These are phyloP conservation scores for Porites lobata DNA, from an alignment of 92 coral and sea anemone genomes.

Conservation along the genomic window DNA sequence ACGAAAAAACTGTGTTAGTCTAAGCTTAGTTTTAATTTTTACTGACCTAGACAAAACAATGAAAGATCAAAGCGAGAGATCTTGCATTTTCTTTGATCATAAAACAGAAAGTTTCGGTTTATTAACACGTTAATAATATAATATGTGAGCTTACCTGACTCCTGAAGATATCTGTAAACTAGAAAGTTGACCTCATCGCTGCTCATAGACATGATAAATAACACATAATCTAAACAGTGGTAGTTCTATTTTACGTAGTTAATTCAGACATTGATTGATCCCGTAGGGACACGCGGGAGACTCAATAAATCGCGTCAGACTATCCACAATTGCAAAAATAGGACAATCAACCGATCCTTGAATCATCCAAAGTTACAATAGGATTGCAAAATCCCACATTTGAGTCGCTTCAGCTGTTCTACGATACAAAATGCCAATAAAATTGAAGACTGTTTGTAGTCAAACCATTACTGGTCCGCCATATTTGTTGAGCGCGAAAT, in stretches of 20 bases:
- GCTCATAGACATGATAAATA: constrained; percentile 94
- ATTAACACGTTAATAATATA: not conserved
- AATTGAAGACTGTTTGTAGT: not conserved
- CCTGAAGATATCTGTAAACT: constrained; percentile 98
- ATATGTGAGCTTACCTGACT: constrained; percentile 84
- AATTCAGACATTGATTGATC: constrained; percentile 42
- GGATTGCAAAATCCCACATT: not conserved
- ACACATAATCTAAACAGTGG: constrained; percentile 66
- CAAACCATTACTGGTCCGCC: constrained; percentile 72
- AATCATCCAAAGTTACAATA: not conserved
- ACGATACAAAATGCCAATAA: constrained; percentile 2
- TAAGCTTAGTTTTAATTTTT: not conserved
- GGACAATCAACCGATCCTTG: constrained; percentile 20
- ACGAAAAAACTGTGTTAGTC: not conserved
- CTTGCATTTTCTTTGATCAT: too few relatives aligned
- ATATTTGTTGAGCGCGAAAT: constrained; percentile 82
- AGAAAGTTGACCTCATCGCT: constrained; percentile 99
- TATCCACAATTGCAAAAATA: constrained; percentile 24
- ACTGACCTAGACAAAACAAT: not conserved
- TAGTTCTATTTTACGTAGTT: constrained; percentile 41
- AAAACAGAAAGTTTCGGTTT: not conserved
- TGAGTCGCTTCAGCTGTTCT: not conserved
- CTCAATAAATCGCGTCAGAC: constrained; percentile 39
- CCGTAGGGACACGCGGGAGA: constrained; percentile 66
- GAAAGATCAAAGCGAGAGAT: not conserved